These are phyloP conservation scores for Drosophila seclusa DNA, from an alignment of 2,888 invertebrate species.

Conservation along the genomic window DNA sequence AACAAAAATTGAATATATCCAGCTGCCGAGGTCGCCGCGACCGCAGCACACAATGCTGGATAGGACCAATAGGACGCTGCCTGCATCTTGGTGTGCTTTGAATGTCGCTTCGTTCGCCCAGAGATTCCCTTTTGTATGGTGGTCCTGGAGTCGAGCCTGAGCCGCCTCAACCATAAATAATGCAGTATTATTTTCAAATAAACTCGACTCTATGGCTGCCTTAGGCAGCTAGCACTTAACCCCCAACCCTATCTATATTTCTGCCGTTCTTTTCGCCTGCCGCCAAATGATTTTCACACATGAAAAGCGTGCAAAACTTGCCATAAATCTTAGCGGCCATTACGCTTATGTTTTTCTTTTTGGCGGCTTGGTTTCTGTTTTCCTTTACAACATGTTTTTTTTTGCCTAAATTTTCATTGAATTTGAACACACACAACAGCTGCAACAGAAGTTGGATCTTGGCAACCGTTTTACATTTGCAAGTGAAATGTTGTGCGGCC, in stretches of 20 bases:
- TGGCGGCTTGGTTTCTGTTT: constrained; percentile 12
- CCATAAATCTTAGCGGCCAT: constrained; percentile 69
- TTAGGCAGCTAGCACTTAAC: constrained; percentile 45
- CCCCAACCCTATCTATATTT: constrained; percentile 2
- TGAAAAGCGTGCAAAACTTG: constrained; percentile 76
- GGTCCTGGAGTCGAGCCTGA: constrained; percentile 39
- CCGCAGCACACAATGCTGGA: constrained; percentile 22
- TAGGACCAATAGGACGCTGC: constrained; percentile 15
- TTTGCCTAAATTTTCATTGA: constrained; percentile 62
- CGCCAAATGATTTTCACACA: constrained; percentile 79
- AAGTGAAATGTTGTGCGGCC: constrained; percentile 73
- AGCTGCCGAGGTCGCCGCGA: constrained; percentile 15
- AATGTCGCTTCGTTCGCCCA: constrained; percentile 8
- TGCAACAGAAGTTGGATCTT: constrained; percentile 43
- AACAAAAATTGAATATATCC: constrained; percentile 66
- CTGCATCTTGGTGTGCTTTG: constrained; percentile 34
- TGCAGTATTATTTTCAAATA: constrained; percentile 80
- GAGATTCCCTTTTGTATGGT: constrained; percentile 48
- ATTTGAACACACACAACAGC: constrained; percentile 56
- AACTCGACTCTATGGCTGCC: constrained; percentile 67
- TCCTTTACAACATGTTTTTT: constrained; percentile 3
- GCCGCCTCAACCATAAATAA: constrained; percentile 74
- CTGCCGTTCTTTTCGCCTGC: constrained; percentile 25
- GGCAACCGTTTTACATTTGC: constrained; percentile 66
- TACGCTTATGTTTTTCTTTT: constrained; percentile 28